Evolutionary conservation across 1,140 invertebrate species (phyloP).

Genomic region (Phthorimaea operculella): DNA sequence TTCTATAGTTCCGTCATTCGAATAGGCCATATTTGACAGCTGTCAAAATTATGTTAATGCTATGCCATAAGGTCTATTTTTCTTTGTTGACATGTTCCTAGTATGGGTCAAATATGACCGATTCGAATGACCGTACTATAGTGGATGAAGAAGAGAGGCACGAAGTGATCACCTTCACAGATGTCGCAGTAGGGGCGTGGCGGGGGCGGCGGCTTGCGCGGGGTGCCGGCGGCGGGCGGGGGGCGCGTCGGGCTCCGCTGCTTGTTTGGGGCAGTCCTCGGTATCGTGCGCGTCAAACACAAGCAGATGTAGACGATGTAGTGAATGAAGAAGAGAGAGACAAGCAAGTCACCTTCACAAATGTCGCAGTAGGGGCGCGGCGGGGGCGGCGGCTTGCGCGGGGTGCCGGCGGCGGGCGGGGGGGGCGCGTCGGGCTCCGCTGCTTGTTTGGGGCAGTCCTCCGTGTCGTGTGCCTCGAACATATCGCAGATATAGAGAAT

Average conservation of each 20-base stretch:
- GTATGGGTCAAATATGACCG: no score
- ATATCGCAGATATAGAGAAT: no score
- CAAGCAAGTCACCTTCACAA: constrained; percentile 79
- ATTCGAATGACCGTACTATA: no score
- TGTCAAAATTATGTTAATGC: no score
- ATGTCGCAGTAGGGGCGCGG: constrained; percentile 89
- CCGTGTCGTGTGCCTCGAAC: constrained; percentile 96
- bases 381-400: constrained; percentile 65
- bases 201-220: constrained; percentile 61
- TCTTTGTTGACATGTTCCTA: no score
- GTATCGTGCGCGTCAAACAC: constrained; percentile 96
- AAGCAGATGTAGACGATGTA: no score
- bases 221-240: constrained; percentile 60
- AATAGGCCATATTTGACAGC: no score
- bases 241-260: constrained; percentile 65
- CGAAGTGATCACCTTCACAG: constrained; percentile 97
- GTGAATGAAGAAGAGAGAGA: no score
- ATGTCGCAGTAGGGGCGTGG: constrained; percentile 89
- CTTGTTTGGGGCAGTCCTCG: constrained; percentile 94
- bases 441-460: constrained; percentile 96
- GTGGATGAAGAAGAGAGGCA: no score
- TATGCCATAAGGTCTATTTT: no score
- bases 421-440: constrained; percentile 71
- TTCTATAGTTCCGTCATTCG: no score
- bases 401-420: constrained; percentile 45